Percentiles rank a stretch among this genome's conserved stretches.
Conservation (phyloP, 2,797 vertebrate species). For the Graptemys geographica region DNA sequence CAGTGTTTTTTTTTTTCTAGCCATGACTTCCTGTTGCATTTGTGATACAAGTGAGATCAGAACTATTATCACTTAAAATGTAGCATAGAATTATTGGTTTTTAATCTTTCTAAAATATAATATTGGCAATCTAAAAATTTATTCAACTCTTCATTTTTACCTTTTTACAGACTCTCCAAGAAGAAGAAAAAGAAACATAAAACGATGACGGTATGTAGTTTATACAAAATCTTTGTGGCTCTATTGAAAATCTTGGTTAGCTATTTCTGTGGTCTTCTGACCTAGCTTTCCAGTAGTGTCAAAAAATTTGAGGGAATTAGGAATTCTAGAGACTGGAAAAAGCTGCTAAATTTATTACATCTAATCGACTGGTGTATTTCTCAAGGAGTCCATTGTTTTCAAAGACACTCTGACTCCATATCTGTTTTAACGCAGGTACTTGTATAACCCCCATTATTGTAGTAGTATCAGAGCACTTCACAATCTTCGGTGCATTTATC, state of each 20-base stretch:
- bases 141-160: slow-evolving; percentile 23
- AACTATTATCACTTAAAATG: not conserved
- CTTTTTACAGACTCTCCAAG: slow-evolving; percentile 88
- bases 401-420: not conserved
- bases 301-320: not conserved
- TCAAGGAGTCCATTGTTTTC: not conserved
- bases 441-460: not conserved
- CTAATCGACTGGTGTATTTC: not conserved
- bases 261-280: not conserved
- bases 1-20: not conserved
- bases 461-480: not conserved
- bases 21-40: not conserved
- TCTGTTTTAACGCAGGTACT: not conserved
- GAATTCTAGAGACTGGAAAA: not conserved
- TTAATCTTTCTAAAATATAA: not conserved
- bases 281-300: not conserved
- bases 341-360: not conserved
- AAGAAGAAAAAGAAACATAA: slow-evolving; percentile 96
- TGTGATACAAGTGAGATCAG: not conserved
- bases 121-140: not conserved
- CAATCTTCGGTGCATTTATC: not conserved
- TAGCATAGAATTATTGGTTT: not conserved
- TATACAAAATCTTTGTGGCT: not conserved
- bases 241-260: not conserved
- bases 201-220: slow-evolving; percentile 80